Percentiles rank a stretch among this genome's conserved stretches.
phyloP scores from a whole-genome alignment of 2,113 vertebrate genomes.

The Pelecanoides urinatrix region DNA sequence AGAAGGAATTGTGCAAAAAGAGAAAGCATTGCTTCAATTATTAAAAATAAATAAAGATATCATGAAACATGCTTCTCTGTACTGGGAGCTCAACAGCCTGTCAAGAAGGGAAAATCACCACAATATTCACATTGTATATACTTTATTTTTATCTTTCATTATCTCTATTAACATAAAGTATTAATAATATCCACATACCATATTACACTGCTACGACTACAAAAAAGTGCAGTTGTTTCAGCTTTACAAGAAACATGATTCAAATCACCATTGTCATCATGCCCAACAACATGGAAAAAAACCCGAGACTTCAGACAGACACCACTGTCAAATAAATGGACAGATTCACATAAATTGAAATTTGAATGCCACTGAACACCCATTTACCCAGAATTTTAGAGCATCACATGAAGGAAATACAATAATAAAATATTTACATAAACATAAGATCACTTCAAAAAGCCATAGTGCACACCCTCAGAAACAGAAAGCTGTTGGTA shows the following conservation, averaged over 20 bases:
- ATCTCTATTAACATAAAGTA: neutral
- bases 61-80: neutral
- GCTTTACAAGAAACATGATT: neutral
- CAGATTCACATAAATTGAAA: neutral
- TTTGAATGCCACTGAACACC: neutral
- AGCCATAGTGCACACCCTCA: rapidly evolving
- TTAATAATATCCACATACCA: neutral
- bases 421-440: neutral
- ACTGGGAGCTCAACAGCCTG: neutral
- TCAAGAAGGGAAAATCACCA: neutral
- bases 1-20: neutral
- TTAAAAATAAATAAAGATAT: neutral
- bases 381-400: neutral
- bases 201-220: neutral
- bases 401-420: neutral
- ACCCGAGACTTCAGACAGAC: neutral
- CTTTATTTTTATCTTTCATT: neutral
- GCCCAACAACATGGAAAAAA: neutral
- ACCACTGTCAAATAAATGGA: neutral
- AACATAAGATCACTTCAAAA: neutral
- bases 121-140: neutral
- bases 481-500: neutral
- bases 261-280: neutral
- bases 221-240: neutral
- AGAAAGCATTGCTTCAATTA: neutral